phyloP scores from a whole-genome alignment of 2,888 invertebrate genomes.

The Perizoma flavofasciatum region DNA sequence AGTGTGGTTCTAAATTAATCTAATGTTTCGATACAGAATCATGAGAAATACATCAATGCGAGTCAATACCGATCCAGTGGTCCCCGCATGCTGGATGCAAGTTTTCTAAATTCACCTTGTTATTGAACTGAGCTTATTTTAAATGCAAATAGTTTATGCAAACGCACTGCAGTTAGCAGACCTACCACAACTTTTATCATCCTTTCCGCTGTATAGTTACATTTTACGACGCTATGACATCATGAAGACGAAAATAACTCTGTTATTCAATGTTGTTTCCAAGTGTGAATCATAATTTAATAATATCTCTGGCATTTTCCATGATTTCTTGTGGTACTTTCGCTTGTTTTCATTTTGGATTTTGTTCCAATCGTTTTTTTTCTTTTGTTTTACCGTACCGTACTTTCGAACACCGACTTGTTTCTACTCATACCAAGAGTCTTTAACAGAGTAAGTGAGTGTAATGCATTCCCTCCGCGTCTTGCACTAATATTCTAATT shows the following conservation, averaged over 20 bases:
- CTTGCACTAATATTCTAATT: neutral
- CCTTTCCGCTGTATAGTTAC: constrained; percentile 20
- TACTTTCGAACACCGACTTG: too few species aligned
- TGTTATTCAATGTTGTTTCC: constrained; percentile 15
- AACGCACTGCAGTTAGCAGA: constrained; percentile 15
- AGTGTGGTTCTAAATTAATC: too few species aligned
- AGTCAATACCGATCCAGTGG: too few species aligned
- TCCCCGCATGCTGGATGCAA: neutral
- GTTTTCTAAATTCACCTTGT: constrained; percentile 8
- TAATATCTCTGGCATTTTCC: constrained; percentile 14
- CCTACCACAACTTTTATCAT: constrained; percentile 22
- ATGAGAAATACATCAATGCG: too few species aligned
- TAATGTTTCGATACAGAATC: too few species aligned
- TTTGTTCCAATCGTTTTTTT: too few species aligned
- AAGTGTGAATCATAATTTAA: constrained; percentile 10
- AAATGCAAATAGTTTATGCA: constrained; percentile 10
- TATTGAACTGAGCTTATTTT: constrained; percentile 3
- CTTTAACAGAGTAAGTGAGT: too few species aligned
- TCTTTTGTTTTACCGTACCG: too few species aligned
- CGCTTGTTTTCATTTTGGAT: neutral
- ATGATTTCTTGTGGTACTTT: neutral
- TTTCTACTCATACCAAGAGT: too few species aligned
- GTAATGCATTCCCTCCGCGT: too few species aligned
- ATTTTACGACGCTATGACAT: constrained; percentile 31
- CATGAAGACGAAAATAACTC: constrained; percentile 23